phyloP scores from a whole-genome alignment of 2,888 invertebrate genomes.

The Dryomyza anilis region DNA sequence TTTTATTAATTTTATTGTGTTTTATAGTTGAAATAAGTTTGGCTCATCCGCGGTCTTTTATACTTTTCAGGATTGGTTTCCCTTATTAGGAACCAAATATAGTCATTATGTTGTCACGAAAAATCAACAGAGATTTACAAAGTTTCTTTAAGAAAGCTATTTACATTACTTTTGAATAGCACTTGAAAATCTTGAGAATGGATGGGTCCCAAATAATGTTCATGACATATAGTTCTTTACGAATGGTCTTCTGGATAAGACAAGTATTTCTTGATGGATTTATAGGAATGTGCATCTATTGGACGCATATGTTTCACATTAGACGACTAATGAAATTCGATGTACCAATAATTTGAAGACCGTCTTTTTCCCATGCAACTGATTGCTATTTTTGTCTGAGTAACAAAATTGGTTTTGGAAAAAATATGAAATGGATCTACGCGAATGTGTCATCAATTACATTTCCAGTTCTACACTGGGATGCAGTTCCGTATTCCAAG shows the following conservation, averaged over 20 bases:
- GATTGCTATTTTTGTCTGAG: slow-evolving; percentile 16
- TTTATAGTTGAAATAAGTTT: no score
- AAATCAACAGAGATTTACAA: no score
- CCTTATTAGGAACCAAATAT: no score
- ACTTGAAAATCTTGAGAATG: neutral
- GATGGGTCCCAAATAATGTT: neutral
- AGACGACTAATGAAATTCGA: slow-evolving; percentile 10
- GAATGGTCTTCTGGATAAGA: neutral
- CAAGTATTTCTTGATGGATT: neutral
- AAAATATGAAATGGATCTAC: slow-evolving; percentile 2
- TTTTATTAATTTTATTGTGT: no score
- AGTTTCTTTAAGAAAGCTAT: neutral
- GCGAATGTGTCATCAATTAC: slow-evolving; percentile 1
- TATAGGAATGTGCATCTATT: neutral
- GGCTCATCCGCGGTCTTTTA: no score
- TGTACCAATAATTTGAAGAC: slow-evolving; percentile 11
- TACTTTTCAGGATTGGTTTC: no score
- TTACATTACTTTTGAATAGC: neutral
- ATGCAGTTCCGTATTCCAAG: neutral
- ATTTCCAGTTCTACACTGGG: slow-evolving; percentile 12
- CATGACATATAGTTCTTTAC: neutral
- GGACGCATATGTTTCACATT: neutral
- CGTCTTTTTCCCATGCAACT: slow-evolving; percentile 1
- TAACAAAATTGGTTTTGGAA: neutral
- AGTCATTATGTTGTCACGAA: no score